A percentile compares a stretch with the other conserved stretches of the same genome.
phyloP scores from a whole-genome alignment of 2,113 vertebrate genomes.

The Sterrhoptilus dennistouni region DNA sequence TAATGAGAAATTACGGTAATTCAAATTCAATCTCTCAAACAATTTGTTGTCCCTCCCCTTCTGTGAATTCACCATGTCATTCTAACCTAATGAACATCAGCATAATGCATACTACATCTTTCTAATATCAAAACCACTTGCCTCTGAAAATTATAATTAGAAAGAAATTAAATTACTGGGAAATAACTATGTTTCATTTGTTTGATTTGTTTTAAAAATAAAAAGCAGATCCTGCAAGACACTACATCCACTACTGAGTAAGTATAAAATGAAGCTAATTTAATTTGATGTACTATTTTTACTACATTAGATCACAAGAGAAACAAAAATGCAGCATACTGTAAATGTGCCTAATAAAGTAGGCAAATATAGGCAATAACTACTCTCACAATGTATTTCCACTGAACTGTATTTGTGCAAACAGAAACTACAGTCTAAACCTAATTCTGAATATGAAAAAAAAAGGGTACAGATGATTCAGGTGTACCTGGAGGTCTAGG shows the following conservation, averaged over 20 bases:
- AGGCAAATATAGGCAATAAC: constrained; percentile 21
- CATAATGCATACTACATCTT: background rate
- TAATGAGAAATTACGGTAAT: background rate
- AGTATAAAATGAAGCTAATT: constrained; percentile 2
- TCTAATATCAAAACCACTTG: constrained; percentile 4
- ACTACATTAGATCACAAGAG: background rate
- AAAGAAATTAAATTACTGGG: background rate
- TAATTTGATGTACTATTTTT: constrained; percentile 49
- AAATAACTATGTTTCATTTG: background rate
- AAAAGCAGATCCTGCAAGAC: background rate
- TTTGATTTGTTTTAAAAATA: constrained; percentile 31
- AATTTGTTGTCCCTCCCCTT: background rate
- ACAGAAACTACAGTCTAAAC: background rate
- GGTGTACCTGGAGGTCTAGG: background rate
- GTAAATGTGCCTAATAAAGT: constrained; percentile 12
- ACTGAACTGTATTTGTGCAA: background rate
- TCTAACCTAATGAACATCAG: background rate
- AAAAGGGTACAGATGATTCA: background rate
- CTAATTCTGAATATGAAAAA: background rate
- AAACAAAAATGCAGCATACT: background rate
- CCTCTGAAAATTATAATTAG: background rate
- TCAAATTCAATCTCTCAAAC: constrained; percentile 2
- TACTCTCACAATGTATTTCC: background rate
- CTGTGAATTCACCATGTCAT: background rate
- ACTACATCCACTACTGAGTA: background rate